Base-by-base conservation (phyloP, 2,888 invertebrate species). In the Hydroisotoma schaefferi region DNA sequence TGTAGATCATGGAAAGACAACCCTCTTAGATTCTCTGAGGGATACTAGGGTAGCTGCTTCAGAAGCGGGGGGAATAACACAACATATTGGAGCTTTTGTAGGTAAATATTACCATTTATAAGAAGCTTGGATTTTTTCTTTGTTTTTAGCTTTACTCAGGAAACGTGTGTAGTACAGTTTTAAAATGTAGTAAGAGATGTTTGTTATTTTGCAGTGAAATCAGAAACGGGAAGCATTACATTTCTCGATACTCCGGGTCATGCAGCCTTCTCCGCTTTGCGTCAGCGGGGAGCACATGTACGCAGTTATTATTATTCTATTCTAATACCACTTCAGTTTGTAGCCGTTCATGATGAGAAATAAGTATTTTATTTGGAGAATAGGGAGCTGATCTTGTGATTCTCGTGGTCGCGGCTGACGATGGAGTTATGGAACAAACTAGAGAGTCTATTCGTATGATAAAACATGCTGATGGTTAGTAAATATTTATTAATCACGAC, bases 211-310 rank as follows among this genome's bases (percentile, higher is more conserved):
- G n/a, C n/a, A 87, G 87, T 87, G 43, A 79, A 77, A 40, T 75
- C 90, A 22, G 75, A 82, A 1, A 88, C 87, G 0, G 87, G 88
- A 46, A 80, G 77, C 55, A 85, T 98, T 18, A 98, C 98, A 10
- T 99, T 99, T 80, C 80, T 99, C 70, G 99, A 99, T 80, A 99
- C 99, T 10, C 99, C 99, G 3, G 99, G 99, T 0, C 99, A 99
- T 81, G 97, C 98, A 2, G 99, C 99, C 0, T 99, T 99, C 77
- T 84, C 84, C 49, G 84, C 94, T 1, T 97, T 99, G 94, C 80
- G 98, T 56, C 85, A 88, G 8, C 84, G 98, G 51, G 99, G 99
- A n/a, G 97, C 98, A 0, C 81, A 83, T 73, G 85, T 88, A 56
- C 22, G 10, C 26, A 55, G 12, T 48, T 5, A 8, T 22, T 47